A percentile compares a stretch with the other conserved stretches of the same genome.
Conservation (phyloP, 2,113 vertebrate genomes). For the Pituophis catenifer region DNA sequence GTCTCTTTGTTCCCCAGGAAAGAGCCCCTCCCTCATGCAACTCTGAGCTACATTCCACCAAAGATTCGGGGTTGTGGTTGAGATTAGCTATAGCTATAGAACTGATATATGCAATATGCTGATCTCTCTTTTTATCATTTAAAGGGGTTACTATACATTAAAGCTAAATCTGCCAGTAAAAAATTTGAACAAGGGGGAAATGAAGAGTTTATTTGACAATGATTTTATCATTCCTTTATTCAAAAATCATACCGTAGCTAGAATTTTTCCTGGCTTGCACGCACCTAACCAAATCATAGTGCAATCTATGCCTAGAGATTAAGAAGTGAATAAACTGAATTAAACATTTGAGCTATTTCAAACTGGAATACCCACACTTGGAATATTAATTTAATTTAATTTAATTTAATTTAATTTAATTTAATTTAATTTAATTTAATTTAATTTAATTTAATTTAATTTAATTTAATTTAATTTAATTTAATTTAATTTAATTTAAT, state of each 20-base stretch:
- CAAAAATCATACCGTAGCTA: background rate
- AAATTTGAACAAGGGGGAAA: background rate
- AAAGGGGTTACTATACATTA: background rate
- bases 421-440: too few species aligned
- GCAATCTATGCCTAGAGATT: background rate
- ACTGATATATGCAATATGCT: background rate
- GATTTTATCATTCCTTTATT: background rate
- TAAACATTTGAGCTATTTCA: background rate
- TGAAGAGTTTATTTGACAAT: background rate
- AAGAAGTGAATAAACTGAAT: background rate
- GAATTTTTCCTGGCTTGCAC: background rate
- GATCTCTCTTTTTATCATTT: background rate
- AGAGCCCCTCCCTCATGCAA: too few species aligned
- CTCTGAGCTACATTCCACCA: too few species aligned
- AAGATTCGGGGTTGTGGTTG: background rate
- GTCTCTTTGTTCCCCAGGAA: too few species aligned
- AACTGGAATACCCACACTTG: too few species aligned
- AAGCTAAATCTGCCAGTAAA: background rate
- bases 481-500: too few species aligned
- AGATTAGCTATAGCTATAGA: background rate
- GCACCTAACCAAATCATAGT: background rate
- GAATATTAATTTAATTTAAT: too few species aligned
- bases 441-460: too few species aligned
- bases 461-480: too few species aligned
- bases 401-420: too few species aligned